phyloP scores from a whole-genome alignment of 2,797 vertebrate species.

The Cyprinella venusta region DNA sequence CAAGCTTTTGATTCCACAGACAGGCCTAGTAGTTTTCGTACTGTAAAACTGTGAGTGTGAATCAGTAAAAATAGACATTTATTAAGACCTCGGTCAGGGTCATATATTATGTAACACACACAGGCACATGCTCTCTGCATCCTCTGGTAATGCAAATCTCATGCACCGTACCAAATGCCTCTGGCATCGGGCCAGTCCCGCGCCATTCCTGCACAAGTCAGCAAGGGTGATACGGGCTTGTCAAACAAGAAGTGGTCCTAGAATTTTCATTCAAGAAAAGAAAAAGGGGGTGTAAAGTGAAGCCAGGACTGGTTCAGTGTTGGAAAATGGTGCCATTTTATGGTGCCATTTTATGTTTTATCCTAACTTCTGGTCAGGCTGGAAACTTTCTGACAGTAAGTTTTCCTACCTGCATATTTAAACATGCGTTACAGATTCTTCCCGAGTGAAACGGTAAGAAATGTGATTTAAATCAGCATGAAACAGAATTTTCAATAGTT shows the following conservation, averaged over 20 bases:
- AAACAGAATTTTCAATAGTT: too few relatives aligned
- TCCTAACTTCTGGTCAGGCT: background rate
- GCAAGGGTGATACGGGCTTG: conserved; percentile 84
- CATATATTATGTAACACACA: conserved; percentile 17
- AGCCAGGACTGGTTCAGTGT: background rate
- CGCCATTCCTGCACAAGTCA: conserved; percentile 86
- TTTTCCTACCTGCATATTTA: background rate
- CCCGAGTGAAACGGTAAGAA: background rate
- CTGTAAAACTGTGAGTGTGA: background rate
- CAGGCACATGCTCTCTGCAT: conserved; percentile 21
- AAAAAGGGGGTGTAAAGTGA: conserved; percentile 18
- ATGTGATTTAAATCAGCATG: background rate
- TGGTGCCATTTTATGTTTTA: background rate
- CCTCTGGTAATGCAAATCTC: conserved; percentile 47
- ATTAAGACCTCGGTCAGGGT: background rate
- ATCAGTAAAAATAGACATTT: conserved; percentile 3
- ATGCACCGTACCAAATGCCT: conserved; percentile 81
- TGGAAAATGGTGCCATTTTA: background rate
- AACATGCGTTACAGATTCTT: background rate
- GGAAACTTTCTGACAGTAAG: background rate
- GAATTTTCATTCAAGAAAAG: conserved; percentile 45
- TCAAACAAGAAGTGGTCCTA: conserved; percentile 88
- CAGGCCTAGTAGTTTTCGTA: background rate
- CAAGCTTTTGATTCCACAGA: background rate
- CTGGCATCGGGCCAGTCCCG: conserved; percentile 86